phyloP scores from a whole-genome alignment of 2,888 invertebrate genomes.

The Lycia hirtaria region DNA sequence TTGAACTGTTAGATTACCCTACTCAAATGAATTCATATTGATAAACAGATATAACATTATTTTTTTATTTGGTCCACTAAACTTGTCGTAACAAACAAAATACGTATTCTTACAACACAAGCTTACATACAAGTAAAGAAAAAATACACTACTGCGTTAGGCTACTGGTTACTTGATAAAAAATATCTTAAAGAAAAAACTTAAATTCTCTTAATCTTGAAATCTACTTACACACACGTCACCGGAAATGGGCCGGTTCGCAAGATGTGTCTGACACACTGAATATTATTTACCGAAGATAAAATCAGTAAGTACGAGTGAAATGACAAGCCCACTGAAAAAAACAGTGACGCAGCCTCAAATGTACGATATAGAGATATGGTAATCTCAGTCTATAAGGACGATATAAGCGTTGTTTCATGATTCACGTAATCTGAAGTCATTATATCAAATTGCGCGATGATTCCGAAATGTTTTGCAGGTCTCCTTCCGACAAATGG shows the following conservation, averaged over 20 bases:
- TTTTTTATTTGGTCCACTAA: too few relatives aligned
- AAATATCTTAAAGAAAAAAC: too few relatives aligned
- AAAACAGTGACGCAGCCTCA: slow-evolving; percentile 7
- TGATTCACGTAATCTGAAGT: slow-evolving; percentile 13
- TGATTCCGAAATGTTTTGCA: neutral
- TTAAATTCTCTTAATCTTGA: neutral
- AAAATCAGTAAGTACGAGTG: neutral
- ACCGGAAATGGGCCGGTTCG: slow-evolving; percentile 8
- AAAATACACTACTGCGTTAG: too few relatives aligned
- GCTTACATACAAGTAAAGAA: too few relatives aligned
- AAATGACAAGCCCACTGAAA: slow-evolving; percentile 17
- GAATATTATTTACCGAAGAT: slow-evolving; percentile 10
- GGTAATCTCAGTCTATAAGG: slow-evolving; percentile 9
- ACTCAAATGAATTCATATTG: too few relatives aligned
- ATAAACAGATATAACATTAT: too few relatives aligned
- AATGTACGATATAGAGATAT: slow-evolving; percentile 13
- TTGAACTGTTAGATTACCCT: too few relatives aligned
- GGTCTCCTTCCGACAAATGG: neutral
- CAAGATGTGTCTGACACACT: slow-evolving; percentile 7
- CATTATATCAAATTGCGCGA: neutral
- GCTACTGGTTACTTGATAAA: too few relatives aligned
- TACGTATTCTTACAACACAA: too few relatives aligned
- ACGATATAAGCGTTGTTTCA: slow-evolving; percentile 5
- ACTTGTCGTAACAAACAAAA: too few relatives aligned
- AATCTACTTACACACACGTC: neutral